Conservation (phyloP, 2,797 vertebrate genomes). For the Etheostoma perlongum region DNA sequence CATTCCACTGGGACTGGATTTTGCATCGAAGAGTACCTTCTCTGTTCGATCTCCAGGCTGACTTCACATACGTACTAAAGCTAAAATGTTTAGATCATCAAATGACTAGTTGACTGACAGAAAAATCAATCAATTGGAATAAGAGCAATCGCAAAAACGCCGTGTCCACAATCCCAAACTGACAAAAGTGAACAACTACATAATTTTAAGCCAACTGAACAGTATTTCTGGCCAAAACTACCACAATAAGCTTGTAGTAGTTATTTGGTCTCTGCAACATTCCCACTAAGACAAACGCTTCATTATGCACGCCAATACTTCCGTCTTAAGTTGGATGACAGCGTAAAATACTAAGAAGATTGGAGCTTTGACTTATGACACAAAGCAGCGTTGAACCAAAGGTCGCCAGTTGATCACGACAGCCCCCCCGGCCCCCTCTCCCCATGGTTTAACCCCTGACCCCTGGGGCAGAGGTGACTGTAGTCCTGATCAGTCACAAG, state of each 20-base stretch:
- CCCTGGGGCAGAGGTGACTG: conserved; percentile 55
- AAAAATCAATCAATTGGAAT: too few species aligned
- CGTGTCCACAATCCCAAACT: too few species aligned
- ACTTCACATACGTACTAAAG: neutral
- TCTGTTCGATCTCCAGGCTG: neutral
- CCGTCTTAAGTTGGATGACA: neutral
- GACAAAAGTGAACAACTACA: too few species aligned
- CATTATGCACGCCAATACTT: neutral
- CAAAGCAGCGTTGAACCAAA: conserved; percentile 5
- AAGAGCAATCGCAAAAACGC: too few species aligned
- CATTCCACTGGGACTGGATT: neutral
- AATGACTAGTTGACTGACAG: neutral
- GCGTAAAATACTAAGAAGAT: neutral
- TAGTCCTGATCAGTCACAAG: conserved; percentile 52
- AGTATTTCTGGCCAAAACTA: neutral
- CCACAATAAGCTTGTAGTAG: neutral
- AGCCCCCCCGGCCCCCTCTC: conserved; percentile 9
- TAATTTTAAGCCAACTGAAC: too few species aligned
- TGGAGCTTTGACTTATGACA: neutral
- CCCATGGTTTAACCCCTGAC: conserved; percentile 64
- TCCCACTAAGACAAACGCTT: neutral
- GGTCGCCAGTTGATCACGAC: conserved; percentile 28
- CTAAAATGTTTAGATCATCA: neutral
- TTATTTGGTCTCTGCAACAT: neutral
- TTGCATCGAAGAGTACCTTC: too few species aligned